These are phyloP conservation scores for Poecilia velifera DNA, from an alignment of 2,797 vertebrate genomes.

Conservation along the genomic window DNA sequence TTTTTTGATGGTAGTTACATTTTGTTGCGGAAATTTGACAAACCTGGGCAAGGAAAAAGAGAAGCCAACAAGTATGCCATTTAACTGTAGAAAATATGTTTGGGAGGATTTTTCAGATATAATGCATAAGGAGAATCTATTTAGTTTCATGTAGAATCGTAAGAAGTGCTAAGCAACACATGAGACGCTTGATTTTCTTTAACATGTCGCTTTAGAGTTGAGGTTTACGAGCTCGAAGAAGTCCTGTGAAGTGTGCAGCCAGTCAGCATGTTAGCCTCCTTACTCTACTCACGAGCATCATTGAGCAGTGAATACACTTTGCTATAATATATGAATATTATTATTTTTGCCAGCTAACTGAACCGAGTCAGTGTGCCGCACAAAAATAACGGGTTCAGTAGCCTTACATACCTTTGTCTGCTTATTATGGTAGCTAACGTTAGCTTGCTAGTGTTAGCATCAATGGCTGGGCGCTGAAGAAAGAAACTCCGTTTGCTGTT, in stretches of 20 bases:
- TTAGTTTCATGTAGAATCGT: not conserved
- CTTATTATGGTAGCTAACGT: slow-evolving; percentile 53
- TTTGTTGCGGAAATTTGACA: slow-evolving; percentile 36
- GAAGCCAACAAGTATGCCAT: slow-evolving; percentile 59
- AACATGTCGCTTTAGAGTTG: not conserved
- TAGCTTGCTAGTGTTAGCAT: slow-evolving; percentile 54
- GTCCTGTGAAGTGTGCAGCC: slow-evolving; percentile 31
- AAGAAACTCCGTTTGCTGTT: not conserved
- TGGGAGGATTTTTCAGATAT: fast-evolving
- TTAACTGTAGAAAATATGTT: slow-evolving; percentile 6
- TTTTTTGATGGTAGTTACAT: slow-evolving; percentile 39
- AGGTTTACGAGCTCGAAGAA: slow-evolving; percentile 7
- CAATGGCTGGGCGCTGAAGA: not conserved
- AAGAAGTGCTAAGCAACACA: fast-evolving
- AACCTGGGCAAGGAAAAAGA: slow-evolving; percentile 58
- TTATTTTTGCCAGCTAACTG: too few relatives aligned
- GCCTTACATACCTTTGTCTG: slow-evolving; percentile 53
- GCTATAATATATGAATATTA: not conserved
- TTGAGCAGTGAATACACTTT: too few relatives aligned
- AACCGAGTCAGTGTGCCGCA: not conserved
- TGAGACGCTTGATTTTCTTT: fast-evolving
- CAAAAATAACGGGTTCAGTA: not conserved
- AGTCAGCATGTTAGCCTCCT: slow-evolving; percentile 53
- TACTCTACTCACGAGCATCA: not conserved
- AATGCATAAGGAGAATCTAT: fast-evolving